Conservation (phyloP, 1,140 invertebrate species). For the Microplitis mediator region DNA sequence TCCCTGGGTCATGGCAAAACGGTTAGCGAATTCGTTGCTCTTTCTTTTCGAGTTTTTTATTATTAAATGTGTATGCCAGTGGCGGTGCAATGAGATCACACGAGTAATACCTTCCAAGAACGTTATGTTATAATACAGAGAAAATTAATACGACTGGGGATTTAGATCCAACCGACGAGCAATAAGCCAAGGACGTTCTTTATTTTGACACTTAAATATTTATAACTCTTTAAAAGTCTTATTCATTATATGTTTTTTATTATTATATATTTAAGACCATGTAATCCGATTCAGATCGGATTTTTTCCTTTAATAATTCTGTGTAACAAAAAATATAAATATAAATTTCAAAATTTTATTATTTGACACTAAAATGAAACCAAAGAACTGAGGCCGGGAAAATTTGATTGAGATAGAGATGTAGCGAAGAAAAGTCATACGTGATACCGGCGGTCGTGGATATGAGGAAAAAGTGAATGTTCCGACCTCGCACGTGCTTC, state of each 20-base stretch:
- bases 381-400: too few species aligned
- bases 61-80: not conserved
- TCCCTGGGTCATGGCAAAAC: conserved; percentile 17
- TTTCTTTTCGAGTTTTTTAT: not conserved
- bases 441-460: conserved; percentile 10
- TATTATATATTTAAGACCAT: not conserved
- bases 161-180: conserved; percentile 7
- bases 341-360: too few species aligned
- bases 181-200: conserved; percentile 17
- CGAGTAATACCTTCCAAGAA: not conserved
- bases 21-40: conserved; percentile 10
- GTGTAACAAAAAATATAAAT: too few species aligned
- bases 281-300: conserved; percentile 28
- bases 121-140: too few species aligned
- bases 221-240: conserved; percentile 23
- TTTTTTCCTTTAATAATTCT: not conserved
- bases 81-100: not conserved
- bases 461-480: conserved; percentile 21
- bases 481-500: conserved; percentile 32
- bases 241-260: conserved; percentile 7
- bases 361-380: too few species aligned
- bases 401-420: too few species aligned
- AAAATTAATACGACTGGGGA: conserved; percentile 29
- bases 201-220: conserved; percentile 32
- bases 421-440: conserved; percentile 18